These are phyloP conservation scores for Xylocopa sonorina DNA, from an alignment of 1,140 invertebrate genomes.

Conservation along the genomic window DNA sequence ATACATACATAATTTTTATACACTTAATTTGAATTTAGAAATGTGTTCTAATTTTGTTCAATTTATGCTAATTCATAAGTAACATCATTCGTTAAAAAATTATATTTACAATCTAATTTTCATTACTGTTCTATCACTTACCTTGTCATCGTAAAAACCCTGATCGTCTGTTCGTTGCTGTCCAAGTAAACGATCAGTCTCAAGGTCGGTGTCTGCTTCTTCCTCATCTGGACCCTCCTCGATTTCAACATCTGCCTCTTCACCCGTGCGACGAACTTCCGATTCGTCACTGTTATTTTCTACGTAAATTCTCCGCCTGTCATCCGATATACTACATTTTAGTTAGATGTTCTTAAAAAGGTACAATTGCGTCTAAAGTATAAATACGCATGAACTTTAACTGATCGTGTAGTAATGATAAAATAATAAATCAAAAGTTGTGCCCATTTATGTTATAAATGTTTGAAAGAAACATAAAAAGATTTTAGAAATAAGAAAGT, in stretches of 20 bases:
- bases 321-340: constrained; percentile 81
- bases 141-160: constrained; percentile 95
- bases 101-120: background rate
- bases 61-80: background rate
- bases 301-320: constrained; percentile 78
- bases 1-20: background rate
- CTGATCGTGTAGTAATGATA: background rate
- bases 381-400: background rate
- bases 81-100: background rate
- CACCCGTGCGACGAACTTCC: constrained; percentile 71
- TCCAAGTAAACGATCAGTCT: constrained; percentile 93
- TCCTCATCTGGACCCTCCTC: constrained; percentile 83
- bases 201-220: constrained; percentile 93
- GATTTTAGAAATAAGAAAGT: constrained; percentile 36
- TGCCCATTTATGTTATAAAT: background rate
- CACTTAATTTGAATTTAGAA: no score
- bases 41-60: background rate
- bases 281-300: constrained; percentile 80
- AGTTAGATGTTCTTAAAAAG: constrained; percentile 78
- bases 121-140: constrained; percentile 58
- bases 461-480: constrained; percentile 1
- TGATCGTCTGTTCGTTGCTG: constrained; percentile 95
- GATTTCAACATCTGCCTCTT: constrained; percentile 77
- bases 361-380: background rate
- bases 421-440: no score